Conservation (phyloP, 2,888 invertebrate species). For the Vesta saturnalis region DNA sequence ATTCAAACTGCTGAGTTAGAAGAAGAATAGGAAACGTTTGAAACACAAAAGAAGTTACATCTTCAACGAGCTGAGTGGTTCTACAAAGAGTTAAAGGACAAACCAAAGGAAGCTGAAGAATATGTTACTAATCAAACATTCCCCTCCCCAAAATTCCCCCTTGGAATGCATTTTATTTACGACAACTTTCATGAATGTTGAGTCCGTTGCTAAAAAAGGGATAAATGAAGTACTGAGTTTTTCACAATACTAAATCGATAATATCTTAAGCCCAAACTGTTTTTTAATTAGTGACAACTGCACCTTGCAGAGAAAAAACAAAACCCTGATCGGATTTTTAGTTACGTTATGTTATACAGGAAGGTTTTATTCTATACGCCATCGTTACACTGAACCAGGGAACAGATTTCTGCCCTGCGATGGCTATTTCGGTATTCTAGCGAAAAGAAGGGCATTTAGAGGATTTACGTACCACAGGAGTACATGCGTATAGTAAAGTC, state of each 20-base stretch:
- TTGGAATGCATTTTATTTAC: not conserved
- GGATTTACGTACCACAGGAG: not conserved
- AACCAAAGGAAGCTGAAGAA: not conserved
- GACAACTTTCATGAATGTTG: too few species aligned
- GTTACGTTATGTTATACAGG: not conserved
- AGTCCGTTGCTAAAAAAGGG: too few species aligned
- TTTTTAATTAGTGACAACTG: too few species aligned
- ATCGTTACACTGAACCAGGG: not conserved
- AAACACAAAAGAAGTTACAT: not conserved
- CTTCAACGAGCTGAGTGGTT: not conserved
- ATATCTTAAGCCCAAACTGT: not conserved
- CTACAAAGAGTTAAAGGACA: too few species aligned
- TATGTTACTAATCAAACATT: too few species aligned
- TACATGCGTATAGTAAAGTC: constrained; percentile 13
- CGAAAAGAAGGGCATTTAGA: not conserved
- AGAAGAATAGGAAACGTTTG: not conserved
- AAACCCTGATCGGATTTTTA: not conserved
- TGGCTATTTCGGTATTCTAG: not conserved
- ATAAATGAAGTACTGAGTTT: too few species aligned
- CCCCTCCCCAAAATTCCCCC: not conserved
- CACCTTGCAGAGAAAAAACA: not conserved
- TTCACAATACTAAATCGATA: too few species aligned
- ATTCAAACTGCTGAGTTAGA: not conserved
- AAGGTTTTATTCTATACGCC: not conserved
- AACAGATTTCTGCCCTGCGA: not conserved